Evolutionary conservation across 2,113 vertebrate species (phyloP).

Genomic region (Chunga burmeisteri): DNA sequence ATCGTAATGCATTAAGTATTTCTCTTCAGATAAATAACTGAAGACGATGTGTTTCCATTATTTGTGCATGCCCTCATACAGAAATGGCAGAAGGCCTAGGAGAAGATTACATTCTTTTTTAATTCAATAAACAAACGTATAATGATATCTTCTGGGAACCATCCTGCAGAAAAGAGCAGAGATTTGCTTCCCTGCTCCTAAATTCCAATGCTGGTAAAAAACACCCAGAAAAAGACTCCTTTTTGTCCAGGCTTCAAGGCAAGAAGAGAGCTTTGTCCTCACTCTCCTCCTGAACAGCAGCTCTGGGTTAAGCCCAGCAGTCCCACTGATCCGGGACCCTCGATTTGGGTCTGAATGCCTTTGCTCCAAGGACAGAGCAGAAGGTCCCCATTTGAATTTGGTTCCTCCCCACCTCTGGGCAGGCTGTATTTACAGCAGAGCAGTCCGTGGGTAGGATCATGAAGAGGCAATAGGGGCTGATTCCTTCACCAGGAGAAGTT

Average conservation of each 20-base stretch:
- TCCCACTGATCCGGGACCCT: neutral
- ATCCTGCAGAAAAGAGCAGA: neutral
- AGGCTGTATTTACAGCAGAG: neutral
- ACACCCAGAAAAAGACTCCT: neutral
- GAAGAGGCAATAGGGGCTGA: neutral
- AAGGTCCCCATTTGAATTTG: neutral
- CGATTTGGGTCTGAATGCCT: neutral
- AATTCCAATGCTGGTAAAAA: neutral
- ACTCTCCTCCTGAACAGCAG: neutral
- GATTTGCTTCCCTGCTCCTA: neutral
- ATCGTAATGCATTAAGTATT: conserved; percentile 1
- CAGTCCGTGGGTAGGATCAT: neutral
- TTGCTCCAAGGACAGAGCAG: neutral
- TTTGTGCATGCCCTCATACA: neutral
- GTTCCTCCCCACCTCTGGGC: neutral
- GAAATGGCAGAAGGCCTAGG: neutral
- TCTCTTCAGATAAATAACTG: conserved; percentile 1
- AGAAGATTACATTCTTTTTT: neutral
- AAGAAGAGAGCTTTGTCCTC: neutral
- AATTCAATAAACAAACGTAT: conserved; percentile 20
- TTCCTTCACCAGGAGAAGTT: neutral
- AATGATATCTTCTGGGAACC: neutral
- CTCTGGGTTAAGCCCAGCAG: neutral
- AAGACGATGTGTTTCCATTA: conserved; percentile 13
- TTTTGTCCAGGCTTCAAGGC: neutral